Evolutionary conservation across 2,888 invertebrate species (phyloP).

Genomic region (Allacma fusca): DNA sequence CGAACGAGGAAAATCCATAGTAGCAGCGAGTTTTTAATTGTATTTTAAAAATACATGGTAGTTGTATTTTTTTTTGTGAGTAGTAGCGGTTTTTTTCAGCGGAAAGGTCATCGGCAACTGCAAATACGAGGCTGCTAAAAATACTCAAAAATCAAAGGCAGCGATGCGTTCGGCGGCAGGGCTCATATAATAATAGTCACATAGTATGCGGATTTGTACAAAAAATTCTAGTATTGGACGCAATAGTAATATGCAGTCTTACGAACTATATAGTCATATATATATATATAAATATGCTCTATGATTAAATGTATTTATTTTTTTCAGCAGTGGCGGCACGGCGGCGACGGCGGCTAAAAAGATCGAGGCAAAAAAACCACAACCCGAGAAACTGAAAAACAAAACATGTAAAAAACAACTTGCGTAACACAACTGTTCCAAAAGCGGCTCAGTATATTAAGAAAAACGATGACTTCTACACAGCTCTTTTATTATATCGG

Average conservation of each 20-base stretch:
- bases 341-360: constrained; percentile 29
- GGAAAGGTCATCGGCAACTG: constrained; percentile 47
- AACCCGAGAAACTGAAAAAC: constrained; percentile 43
- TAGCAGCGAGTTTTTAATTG: constrained; percentile 7
- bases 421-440: constrained; percentile 1
- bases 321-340: constrained; percentile 32
- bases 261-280: background rate
- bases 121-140: constrained; percentile 50
- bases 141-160: constrained; percentile 37
- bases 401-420: constrained; percentile 44
- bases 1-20: constrained; percentile 26
- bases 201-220: background rate
- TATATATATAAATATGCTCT: background rate
- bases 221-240: background rate
- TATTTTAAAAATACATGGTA: constrained; percentile 10
- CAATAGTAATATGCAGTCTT: constrained; percentile 1
- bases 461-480: constrained; percentile 40
- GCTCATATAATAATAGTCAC: constrained; percentile 19
- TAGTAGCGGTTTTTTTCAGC: constrained; percentile 17
- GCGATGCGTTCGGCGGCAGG: constrained; percentile 46
- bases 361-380: constrained; percentile 46
- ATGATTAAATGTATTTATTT: background rate
- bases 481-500: constrained; percentile 23
- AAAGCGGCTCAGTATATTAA: background rate
- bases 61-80: constrained; percentile 25